Conservation (phyloP, 2,888 invertebrate genomes). For the Hydraecia micacea region DNA sequence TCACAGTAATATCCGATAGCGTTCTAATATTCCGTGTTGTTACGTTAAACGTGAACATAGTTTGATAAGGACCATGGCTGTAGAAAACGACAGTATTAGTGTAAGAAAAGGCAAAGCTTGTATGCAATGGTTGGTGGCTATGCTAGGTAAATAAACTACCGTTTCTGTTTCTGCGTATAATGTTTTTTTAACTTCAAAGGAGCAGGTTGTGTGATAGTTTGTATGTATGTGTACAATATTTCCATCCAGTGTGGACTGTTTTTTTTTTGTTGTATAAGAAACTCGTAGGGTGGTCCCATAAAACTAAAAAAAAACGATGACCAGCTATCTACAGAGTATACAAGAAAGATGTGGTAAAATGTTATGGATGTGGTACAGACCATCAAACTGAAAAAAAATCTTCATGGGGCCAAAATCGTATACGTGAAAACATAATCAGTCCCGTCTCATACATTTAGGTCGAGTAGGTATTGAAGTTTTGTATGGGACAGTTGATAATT, state of each 20-base stretch:
- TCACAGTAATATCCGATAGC: constrained; percentile 5
- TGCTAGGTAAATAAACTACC: constrained; percentile 39
- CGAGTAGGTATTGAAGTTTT: too few relatives aligned
- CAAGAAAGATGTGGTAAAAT: too few relatives aligned
- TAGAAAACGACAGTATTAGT: neutral
- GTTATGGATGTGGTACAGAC: too few relatives aligned
- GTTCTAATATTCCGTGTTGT: neutral
- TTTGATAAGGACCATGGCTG: constrained; percentile 15
- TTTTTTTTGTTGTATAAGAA: neutral
- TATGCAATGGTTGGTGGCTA: constrained; percentile 49
- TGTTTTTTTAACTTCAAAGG: neutral
- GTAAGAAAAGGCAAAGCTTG: constrained; percentile 30
- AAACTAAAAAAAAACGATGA: too few relatives aligned
- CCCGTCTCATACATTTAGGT: too few relatives aligned
- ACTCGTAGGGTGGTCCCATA: too few relatives aligned
- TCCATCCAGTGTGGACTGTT: neutral
- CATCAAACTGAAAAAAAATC: too few relatives aligned
- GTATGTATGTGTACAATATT: neutral
- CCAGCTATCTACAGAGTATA: too few relatives aligned
- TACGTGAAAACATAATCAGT: too few relatives aligned
- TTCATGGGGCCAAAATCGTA: too few relatives aligned
- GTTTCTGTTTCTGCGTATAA: neutral
- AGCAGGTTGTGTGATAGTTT: neutral
- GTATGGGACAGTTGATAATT: too few relatives aligned
- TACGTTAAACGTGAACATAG: neutral